Percentiles rank a stretch among this genome's conserved stretches.
phyloP scores from a whole-genome alignment of 2,888 invertebrate genomes.

The Agriotes lineatus region DNA sequence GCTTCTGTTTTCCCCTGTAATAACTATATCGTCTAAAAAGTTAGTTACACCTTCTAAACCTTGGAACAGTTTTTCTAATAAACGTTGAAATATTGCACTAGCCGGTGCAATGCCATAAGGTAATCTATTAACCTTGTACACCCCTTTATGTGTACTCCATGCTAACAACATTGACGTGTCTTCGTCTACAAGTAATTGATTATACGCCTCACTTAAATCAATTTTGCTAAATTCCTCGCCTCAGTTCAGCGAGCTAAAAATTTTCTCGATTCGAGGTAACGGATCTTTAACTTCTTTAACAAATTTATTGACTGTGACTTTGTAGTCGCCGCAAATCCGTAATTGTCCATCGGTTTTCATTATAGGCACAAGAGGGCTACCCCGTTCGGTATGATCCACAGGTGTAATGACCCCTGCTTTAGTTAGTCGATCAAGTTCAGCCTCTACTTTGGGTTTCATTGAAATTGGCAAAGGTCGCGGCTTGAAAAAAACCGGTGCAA shows the following conservation, averaged over 20 bases:
- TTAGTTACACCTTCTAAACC: constrained; percentile 21
- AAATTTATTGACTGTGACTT: no score
- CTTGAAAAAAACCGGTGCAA: no score
- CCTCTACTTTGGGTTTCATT: no score
- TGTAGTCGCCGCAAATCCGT: no score
- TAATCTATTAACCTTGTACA: constrained; percentile 56
- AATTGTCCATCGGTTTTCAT: no score
- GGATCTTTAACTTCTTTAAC: no score
- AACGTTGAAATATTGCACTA: constrained; percentile 58
- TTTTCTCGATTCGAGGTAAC: no score
- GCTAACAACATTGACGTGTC: background rate
- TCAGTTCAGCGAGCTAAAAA: background rate
- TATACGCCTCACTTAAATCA: constrained; percentile 25
- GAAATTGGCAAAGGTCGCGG: no score
- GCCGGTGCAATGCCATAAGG: constrained; percentile 57
- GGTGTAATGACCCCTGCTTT: no score
- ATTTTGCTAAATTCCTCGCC: background rate
- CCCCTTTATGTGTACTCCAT: constrained; percentile 49
- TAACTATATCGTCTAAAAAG: constrained; percentile 27
- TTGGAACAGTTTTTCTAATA: constrained; percentile 34
- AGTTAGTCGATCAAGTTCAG: no score
- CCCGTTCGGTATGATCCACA: no score
- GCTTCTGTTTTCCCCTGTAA: constrained; percentile 8
- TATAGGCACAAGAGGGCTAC: no score
- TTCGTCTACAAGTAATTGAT: constrained; percentile 20